These are phyloP conservation scores for Leguminivora glycinivorella DNA, from an alignment of 1,140 invertebrate genomes.

Conservation along the genomic window DNA sequence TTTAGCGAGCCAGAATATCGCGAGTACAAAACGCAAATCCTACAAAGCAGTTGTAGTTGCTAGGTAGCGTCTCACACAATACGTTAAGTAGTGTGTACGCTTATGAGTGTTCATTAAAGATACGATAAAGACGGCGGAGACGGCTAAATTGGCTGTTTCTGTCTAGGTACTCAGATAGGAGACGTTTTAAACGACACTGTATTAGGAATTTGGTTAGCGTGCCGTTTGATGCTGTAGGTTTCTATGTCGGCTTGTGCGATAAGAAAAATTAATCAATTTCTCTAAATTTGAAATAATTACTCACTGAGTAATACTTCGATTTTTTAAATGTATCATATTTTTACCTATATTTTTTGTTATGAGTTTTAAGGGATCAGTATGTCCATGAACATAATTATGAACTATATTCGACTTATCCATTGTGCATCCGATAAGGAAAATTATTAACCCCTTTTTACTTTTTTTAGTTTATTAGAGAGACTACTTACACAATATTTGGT, in stretches of 20 bases:
- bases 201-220: slow-evolving; percentile 10
- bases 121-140: slow-evolving; percentile 68
- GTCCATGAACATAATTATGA: too few species aligned
- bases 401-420: too few species aligned
- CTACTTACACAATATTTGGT: too few species aligned
- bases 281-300: neutral
- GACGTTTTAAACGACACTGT: slow-evolving; percentile 28
- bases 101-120: slow-evolving; percentile 75
- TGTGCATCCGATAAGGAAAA: too few species aligned
- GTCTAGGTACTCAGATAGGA: slow-evolving; percentile 34
- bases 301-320: too few species aligned
- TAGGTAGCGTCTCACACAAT: slow-evolving; percentile 51
- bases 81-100: slow-evolving; percentile 62
- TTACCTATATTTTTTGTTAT: too few species aligned
- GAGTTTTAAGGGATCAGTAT: too few species aligned
- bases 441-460: too few species aligned
- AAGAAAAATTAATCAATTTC: neutral
- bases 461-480: too few species aligned
- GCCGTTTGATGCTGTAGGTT: slow-evolving; percentile 12
- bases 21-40: slow-evolving; percentile 55
- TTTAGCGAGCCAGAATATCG: neutral
- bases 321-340: too few species aligned
- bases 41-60: slow-evolving; percentile 51
- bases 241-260: neutral
- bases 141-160: slow-evolving; percentile 58